Conservation (phyloP, 2,113 vertebrate species). For the Trochalopteron elliotii region DNA sequence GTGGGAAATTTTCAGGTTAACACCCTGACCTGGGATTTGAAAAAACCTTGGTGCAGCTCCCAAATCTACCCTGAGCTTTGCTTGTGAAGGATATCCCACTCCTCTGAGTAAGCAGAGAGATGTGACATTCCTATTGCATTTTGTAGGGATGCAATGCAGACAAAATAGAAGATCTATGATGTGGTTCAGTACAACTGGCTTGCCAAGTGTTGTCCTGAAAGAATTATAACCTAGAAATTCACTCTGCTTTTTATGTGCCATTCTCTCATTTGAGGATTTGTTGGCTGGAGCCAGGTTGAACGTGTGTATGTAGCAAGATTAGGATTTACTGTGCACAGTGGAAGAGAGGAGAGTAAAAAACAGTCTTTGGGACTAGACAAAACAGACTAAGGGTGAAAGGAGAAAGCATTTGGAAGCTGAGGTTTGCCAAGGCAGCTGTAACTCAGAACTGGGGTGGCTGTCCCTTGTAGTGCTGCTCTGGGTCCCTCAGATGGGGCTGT, state of each 20-base stretch:
- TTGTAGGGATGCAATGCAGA: rapidly evolving
- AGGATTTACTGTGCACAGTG: neutral
- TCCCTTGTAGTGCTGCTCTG: neutral
- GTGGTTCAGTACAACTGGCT: neutral
- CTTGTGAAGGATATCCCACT: neutral
- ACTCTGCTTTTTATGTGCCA: neutral
- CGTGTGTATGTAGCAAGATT: neutral
- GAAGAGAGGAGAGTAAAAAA: neutral
- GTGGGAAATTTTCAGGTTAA: neutral
- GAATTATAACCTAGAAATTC: neutral
- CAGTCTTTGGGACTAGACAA: neutral
- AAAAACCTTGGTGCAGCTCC: neutral
- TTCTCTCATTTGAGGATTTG: neutral
- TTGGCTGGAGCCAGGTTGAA: neutral
- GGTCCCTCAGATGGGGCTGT: constrained; percentile 34
- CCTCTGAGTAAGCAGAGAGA: neutral
- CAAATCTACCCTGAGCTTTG: neutral
- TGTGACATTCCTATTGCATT: neutral
- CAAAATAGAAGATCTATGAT: neutral
- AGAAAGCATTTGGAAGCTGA: neutral
- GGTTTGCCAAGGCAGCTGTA: neutral
- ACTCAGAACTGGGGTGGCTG: rapidly evolving
- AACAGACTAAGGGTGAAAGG: neutral
- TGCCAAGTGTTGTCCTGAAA: neutral
- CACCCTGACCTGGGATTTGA: neutral